Evolutionary conservation across 2,113 vertebrate species (phyloP).

Genomic region (Melanocharis versteri): DNA sequence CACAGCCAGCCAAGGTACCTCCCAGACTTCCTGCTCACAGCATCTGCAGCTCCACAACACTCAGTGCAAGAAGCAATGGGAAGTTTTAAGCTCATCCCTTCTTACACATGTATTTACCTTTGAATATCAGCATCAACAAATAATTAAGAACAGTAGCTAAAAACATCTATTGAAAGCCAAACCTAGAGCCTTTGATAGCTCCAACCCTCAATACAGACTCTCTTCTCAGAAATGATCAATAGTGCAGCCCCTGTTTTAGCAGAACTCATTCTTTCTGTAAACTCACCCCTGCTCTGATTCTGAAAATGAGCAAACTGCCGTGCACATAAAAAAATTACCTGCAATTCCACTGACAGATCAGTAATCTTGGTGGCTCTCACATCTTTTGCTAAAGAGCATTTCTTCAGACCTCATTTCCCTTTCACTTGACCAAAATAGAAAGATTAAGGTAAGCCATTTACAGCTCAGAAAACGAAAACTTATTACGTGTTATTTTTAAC

Average conservation of each 20-base stretch:
- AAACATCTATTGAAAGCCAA: neutral
- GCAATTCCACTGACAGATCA: neutral
- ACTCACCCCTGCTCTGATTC: neutral
- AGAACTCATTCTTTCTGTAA: neutral
- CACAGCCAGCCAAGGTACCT: neutral
- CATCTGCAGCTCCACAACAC: neutral
- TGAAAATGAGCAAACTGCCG: neutral
- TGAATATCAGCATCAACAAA: neutral
- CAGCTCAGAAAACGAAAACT: neutral
- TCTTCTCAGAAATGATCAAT: neutral
- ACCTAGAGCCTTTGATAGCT: neutral
- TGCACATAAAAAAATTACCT: neutral
- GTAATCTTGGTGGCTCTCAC: neutral
- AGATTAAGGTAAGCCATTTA: constrained; percentile 34
- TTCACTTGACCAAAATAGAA: constrained; percentile 14
- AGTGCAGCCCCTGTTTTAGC: neutral
- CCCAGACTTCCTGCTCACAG: neutral
- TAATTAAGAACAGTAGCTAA: neutral
- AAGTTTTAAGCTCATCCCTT: neutral
- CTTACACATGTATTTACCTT: neutral
- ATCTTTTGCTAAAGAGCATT: neutral
- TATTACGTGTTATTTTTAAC: neutral
- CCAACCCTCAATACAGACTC: neutral
- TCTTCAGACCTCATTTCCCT: constrained; percentile 27
- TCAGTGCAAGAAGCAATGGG: neutral